A percentile compares a stretch with the other conserved stretches of the same genome.
phyloP scores from a whole-genome alignment of 2,888 invertebrate genomes.

The Ctenicera cuprea region DNA sequence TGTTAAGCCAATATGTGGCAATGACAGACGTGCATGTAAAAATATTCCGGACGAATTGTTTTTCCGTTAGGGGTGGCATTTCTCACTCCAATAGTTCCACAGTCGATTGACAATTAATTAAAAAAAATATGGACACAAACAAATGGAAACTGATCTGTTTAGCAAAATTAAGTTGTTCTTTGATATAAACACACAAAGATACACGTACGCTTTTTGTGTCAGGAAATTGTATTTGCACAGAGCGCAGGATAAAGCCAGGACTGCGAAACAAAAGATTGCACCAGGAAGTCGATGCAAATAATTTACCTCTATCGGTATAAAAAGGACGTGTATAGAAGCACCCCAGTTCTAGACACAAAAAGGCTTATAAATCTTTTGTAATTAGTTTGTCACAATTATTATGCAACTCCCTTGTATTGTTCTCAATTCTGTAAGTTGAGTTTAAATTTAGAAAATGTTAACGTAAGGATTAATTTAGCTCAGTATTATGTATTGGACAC shows the following conservation, averaged over 20 bases:
- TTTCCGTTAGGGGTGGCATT: constrained; percentile 43
- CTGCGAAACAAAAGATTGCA: constrained; percentile 52
- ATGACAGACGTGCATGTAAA: constrained; percentile 45
- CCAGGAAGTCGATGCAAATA: constrained; percentile 58
- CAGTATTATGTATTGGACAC: too few relatives aligned
- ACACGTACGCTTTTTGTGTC: constrained; percentile 15
- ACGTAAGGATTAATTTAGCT: too few relatives aligned
- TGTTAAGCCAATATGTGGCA: constrained; percentile 23
- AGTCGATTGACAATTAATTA: constrained; percentile 40
- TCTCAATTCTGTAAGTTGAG: neutral
- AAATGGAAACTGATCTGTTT: constrained; percentile 17
- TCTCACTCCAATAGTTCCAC: constrained; percentile 23
- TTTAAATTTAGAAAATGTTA: neutral
- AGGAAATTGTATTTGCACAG: constrained; percentile 33
- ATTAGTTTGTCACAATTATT: constrained; percentile 48
- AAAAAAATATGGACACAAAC: constrained; percentile 6
- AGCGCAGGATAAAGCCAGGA: constrained; percentile 39
- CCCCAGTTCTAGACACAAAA: constrained; percentile 42
- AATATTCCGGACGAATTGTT: constrained; percentile 44
- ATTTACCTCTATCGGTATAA: constrained; percentile 57
- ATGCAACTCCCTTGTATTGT: constrained; percentile 43
- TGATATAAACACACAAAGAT: constrained; percentile 3
- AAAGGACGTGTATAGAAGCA: constrained; percentile 43
- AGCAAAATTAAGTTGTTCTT: constrained; percentile 15
- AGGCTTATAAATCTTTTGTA: constrained; percentile 52